Percentiles rank a stretch among this genome's conserved stretches.
Evolutionary conservation across 2,888 invertebrate species (phyloP).

Genomic region (Agriopis leucophaearia): DNA sequence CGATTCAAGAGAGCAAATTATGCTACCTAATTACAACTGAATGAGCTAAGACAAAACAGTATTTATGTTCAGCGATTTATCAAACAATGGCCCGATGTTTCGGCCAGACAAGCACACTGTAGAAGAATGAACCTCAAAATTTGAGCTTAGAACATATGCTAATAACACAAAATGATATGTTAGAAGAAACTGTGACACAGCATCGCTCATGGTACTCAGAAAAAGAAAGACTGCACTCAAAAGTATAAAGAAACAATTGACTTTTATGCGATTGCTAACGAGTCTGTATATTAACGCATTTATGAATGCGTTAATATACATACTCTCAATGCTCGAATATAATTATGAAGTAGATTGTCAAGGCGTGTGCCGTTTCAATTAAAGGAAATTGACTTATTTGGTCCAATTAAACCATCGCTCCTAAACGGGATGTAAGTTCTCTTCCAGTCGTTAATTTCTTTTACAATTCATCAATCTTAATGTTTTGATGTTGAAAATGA

Average conservation of each 20-base stretch:
- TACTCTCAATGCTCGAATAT: conserved; percentile 44
- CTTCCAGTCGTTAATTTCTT: conserved; percentile 10
- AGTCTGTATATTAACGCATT: conserved; percentile 57
- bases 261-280: conserved; percentile 76
- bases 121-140: conserved; percentile 76
- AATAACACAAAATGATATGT: conserved; percentile 47
- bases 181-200: conserved; percentile 65
- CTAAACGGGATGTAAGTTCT: conserved; percentile 26
- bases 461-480: conserved; percentile 42
- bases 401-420: conserved; percentile 43
- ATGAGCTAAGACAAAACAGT: conserved; percentile 80
- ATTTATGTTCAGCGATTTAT: conserved; percentile 85
- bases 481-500: conserved; percentile 49
- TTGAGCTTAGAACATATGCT: conserved; percentile 73
- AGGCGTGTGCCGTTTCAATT: conserved; percentile 50
- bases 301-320: conserved; percentile 49
- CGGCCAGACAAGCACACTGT: conserved; percentile 67
- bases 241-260: conserved; percentile 80
- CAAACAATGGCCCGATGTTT: conserved; percentile 82
- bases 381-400: conserved; percentile 44
- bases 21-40: conserved; percentile 85
- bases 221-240: conserved; percentile 67
- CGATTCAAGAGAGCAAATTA: conserved; percentile 83
- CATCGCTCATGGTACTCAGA: conserved; percentile 67
- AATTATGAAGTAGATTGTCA: conserved; percentile 27